Percentiles rank a stretch among this genome's conserved stretches.
These are phyloP conservation scores for Eidolon dupreanum DNA, from an alignment of 2,797 vertebrate species.

Conservation along the genomic window DNA sequence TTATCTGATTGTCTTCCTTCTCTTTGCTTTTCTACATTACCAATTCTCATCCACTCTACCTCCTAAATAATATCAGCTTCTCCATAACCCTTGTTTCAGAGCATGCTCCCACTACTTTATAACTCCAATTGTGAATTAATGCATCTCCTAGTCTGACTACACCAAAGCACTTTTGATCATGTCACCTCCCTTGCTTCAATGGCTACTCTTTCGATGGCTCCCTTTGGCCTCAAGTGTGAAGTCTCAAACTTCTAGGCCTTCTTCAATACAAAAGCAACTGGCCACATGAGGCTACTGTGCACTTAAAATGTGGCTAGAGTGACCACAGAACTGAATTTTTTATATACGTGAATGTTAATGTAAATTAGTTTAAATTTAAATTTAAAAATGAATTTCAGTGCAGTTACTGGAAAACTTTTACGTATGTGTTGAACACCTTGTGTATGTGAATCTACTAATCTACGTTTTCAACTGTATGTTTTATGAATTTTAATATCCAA, in stretches of 20 bases:
- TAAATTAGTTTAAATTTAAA: conserved; percentile 15
- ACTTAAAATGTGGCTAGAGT: not conserved
- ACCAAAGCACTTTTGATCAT: fast-evolving
- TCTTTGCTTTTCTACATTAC: not conserved
- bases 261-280: not conserved
- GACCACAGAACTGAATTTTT: not conserved
- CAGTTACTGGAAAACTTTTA: not conserved
- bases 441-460: not conserved
- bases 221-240: not conserved
- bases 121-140: not conserved
- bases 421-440: not conserved
- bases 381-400: conserved; percentile 1
- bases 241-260: not conserved
- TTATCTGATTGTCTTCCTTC: not conserved
- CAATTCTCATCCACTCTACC: not conserved
- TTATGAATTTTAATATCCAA: conserved; percentile 50
- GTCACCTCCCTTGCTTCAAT: not conserved
- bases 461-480: not conserved
- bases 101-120: not conserved
- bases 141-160: not conserved
- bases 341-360: not conserved
- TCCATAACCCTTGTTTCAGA: not conserved
- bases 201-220: not conserved
- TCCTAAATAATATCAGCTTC: not conserved
- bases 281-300: not conserved